Base-by-base conservation (phyloP, 2,888 invertebrate genomes). In the Dolichomitus sp. region DNA sequence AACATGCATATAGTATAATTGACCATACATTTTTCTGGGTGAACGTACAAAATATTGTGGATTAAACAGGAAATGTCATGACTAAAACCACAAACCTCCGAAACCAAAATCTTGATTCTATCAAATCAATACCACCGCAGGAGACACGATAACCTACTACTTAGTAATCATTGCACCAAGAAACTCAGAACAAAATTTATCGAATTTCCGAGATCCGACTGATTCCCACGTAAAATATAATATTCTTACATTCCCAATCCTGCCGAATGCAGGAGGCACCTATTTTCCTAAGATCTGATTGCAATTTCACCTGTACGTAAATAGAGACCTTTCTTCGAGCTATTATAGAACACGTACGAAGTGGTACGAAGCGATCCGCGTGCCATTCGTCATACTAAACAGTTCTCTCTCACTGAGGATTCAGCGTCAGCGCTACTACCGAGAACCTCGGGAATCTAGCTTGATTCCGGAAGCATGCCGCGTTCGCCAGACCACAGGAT, bases 401-500 rank as follows among this genome's bases (percentile, higher is more conserved):
- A 75, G 75, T 48, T 70, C 30, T 70, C 33, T 7, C 30, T 23
- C 27, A 4, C 11, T 4, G 48, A 33, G 45, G 65, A 57, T 19
- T 12, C 5, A 61, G 11, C 40, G 30, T 69, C 66, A 57, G 30
- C 27, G 52, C 19, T 17, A 50, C 52, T 23, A 33, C 30, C 45
- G 33, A 37, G 61, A 23, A 45, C 69, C 73, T 19, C 40, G 72
- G 23, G 72, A 50, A 73, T 81, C 50, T 7, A 40, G 66, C 52
- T 79, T 81, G 73, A 81, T 81, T 82, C 70, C 63, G 73, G 65
- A 78, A 82, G 74, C 82, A 63, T 57, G 65, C 63, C 52, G 74
- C 69, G 69, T 81, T 48, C 52, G 65, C 57, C 48, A 52, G 59
- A 54, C 45, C 37, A 45, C 69, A 63, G 78, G 54, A 61, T 70